phyloP scores from a whole-genome alignment of 64 coral and sea anemone genomes.

The Actinia tenebrosa region DNA sequence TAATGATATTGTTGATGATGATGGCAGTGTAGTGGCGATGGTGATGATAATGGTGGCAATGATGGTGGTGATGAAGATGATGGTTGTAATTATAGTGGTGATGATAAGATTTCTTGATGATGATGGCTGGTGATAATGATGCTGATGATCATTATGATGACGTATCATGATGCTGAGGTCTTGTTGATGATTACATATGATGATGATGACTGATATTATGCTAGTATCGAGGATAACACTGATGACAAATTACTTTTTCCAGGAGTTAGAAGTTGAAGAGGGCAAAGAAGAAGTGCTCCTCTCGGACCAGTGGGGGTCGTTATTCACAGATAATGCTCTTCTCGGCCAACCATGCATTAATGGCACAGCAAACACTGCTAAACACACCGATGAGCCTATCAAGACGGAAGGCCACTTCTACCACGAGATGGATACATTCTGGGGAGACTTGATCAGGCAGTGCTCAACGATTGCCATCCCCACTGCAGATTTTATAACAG shows the following conservation, averaged over 20 bases:
- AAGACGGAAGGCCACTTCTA: background rate
- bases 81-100: too few relatives aligned
- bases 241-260: background rate
- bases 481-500: conserved; percentile 80
- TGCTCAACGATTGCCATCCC: conserved; percentile 83
- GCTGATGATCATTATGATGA: too few relatives aligned
- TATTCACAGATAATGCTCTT: conserved; percentile 44
- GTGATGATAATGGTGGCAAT: too few relatives aligned
- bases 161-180: too few relatives aligned
- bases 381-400: background rate
- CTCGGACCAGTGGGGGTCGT: conserved; percentile 76
- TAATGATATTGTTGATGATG: too few relatives aligned
- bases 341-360: background rate
- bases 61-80: too few relatives aligned
- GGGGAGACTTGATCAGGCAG: conserved; percentile 59
- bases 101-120: too few relatives aligned
- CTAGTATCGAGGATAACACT: background rate
- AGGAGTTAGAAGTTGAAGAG: conserved; percentile 73
- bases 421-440: conserved; percentile 65
- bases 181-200: too few relatives aligned
- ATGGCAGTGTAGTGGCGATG: too few relatives aligned
- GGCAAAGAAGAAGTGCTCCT: conserved; percentile 78
- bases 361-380: background rate
- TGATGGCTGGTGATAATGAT: too few relatives aligned
- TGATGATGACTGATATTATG: too few relatives aligned